A percentile compares a stretch with the other conserved stretches of the same genome.
phyloP scores from a whole-genome alignment of 2,113 vertebrate genomes.

The Bubo blakistoni region DNA sequence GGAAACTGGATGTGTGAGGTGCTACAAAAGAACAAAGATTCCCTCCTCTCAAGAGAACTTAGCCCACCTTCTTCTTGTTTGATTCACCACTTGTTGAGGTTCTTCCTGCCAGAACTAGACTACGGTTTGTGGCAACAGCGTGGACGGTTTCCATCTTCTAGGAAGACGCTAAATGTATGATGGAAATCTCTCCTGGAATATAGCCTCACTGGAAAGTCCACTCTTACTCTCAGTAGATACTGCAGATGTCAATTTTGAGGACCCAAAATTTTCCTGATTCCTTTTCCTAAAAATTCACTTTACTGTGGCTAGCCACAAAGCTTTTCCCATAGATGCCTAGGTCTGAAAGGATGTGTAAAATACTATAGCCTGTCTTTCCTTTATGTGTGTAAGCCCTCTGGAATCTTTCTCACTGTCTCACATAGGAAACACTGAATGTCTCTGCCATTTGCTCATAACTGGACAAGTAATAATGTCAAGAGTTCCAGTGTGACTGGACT shows the following conservation, averaged over 20 bases:
- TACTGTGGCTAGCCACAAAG: fast-evolving
- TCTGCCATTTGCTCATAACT: not conserved
- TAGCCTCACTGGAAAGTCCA: not conserved
- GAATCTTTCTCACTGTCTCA: not conserved
- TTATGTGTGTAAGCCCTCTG: not conserved
- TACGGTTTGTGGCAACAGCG: not conserved
- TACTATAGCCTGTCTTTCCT: not conserved
- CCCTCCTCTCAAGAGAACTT: not conserved
- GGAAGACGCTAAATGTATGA: not conserved
- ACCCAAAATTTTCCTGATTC: not conserved
- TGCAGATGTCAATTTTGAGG: not conserved
- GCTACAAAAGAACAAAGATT: not conserved
- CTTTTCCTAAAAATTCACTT: not conserved
- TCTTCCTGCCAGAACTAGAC: not conserved
- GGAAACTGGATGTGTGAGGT: not conserved
- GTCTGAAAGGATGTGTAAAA: not conserved
- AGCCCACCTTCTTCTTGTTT: not conserved
- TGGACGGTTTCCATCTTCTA: not conserved
- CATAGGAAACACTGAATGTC: not conserved
- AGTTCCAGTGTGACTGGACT: not conserved
- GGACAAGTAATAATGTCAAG: not conserved
- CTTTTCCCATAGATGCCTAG: not conserved
- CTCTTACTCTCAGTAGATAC: not conserved
- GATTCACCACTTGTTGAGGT: not conserved
- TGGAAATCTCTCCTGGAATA: not conserved